Base-by-base conservation (phyloP, 2,888 invertebrate genomes). In the Eupithecia tripunctaria region DNA sequence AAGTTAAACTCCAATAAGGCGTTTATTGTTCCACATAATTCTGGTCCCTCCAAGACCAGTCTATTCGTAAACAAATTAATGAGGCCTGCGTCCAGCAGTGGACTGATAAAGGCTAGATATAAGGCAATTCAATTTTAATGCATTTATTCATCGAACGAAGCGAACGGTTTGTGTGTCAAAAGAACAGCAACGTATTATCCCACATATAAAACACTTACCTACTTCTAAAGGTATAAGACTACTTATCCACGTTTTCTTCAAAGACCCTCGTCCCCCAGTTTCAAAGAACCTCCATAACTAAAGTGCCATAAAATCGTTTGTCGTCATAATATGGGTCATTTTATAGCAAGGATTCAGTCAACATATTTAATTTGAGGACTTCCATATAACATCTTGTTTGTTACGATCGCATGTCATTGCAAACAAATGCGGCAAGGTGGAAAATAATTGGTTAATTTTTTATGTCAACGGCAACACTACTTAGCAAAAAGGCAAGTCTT, bases 261-360 rank as follows among this genome's bases (percentile, higher is more conserved):
- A 64, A 64, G 38, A 38, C 21, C 64, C 25, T 38, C 21, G n/a
- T 36, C 38, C 36, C 15, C 36, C 7, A 25, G 38, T 41, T 21
- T 64, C 64, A 41, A 47, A 68, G 69, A 64, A 64, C 14, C 64
- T n/a, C n/a, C 38, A 41, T 64, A 64, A 64, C 64, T 64, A 64
- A 64, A 60, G 25, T 36, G 41, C 63, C 64, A 64, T 64, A 64
- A 64, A 64, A 64, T 64, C 63, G 64, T 64, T 64, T 64, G 63
- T 36, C 64, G 64, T 64, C 64, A 64, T 64, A 41, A 41, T 56
- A 78, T 38, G 64, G 64, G 38, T 38, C 38, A 64, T 64, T 41
- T 64, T 64, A 63, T 63, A 47, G 18, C 66, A 36, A 3, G 41
- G 64, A 21, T 59, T 8, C 38, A 25, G 38, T 41, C 25, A 38